Percentiles rank a stretch among this genome's conserved stretches.
Conservation (phyloP, 2,888 invertebrate species). For the Lochmaea capreae region DNA sequence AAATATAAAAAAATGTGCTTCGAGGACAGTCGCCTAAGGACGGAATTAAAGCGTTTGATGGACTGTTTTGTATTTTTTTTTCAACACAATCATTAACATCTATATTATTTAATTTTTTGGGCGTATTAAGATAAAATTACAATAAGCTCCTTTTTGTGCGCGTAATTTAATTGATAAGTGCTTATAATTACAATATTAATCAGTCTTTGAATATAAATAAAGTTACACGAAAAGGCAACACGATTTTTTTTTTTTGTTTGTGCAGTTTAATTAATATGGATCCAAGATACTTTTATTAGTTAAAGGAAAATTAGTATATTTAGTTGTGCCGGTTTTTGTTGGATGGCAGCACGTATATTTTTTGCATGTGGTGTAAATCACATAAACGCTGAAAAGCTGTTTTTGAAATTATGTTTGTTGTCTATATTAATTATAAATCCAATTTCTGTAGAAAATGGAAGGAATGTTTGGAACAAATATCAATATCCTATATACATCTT, state of each 20-base stretch:
- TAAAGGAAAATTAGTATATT: background rate
- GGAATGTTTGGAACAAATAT: slow-evolving; percentile 39
- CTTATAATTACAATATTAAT: background rate
- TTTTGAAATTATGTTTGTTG: background rate
- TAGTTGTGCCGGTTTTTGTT: too few relatives aligned
- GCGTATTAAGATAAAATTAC: background rate
- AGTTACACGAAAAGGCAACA: background rate
- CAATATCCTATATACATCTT: background rate
- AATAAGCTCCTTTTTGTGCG: slow-evolving; percentile 9
- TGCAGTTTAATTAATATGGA: slow-evolving; percentile 5
- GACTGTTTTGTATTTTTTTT: background rate
- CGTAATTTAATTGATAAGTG: background rate
- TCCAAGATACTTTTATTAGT: slow-evolving; percentile 34
- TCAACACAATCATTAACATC: background rate
- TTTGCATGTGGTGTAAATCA: too few relatives aligned
- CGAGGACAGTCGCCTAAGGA: slow-evolving; percentile 38
- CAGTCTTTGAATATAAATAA: slow-evolving; percentile 9
- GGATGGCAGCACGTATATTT: too few relatives aligned
- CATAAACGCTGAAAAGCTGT: background rate
- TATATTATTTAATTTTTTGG: too few relatives aligned
- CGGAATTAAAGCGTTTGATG: slow-evolving; percentile 42
- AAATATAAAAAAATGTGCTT: slow-evolving; percentile 28
- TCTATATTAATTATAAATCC: too few relatives aligned
- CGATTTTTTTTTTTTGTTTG: slow-evolving; percentile 14
- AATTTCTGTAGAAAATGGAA: slow-evolving; percentile 31